phyloP scores from a whole-genome alignment of 2,113 vertebrate species.

The Brachypteracias leptosomus region DNA sequence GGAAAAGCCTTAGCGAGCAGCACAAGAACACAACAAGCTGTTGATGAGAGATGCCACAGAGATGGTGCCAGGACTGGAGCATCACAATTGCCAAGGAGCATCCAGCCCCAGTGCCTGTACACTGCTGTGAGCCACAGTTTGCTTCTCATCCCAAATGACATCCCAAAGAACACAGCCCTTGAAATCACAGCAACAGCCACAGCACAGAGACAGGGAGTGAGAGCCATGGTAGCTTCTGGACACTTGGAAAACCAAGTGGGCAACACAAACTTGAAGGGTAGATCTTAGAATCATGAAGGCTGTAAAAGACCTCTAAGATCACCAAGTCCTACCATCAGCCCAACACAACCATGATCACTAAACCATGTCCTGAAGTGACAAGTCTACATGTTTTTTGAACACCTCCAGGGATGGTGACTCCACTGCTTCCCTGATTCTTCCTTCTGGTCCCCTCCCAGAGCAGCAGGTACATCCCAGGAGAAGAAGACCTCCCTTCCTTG shows the following conservation, averaged over 20 bases:
- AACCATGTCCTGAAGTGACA: no score
- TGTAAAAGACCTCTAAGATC: no score
- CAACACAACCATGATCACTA: no score
- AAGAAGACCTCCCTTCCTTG: neutral
- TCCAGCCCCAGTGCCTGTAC: fast-evolving
- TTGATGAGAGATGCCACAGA: fast-evolving
- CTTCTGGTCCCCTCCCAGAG: neutral
- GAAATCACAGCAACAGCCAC: neutral
- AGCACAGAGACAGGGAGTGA: fast-evolving
- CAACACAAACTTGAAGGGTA: fast-evolving
- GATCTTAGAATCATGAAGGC: no score
- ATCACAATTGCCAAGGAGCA: fast-evolving
- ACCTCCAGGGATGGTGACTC: no score
- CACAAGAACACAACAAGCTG: fast-evolving
- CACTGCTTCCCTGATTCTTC: neutral
- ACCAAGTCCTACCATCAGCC: no score
- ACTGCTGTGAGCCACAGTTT: fast-evolving
- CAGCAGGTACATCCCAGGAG: neutral
- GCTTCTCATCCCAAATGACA: fast-evolving
- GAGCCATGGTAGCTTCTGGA: neutral
- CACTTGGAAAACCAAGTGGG: fast-evolving
- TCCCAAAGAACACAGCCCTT: neutral
- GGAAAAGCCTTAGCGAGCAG: fast-evolving
- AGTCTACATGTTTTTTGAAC: no score
- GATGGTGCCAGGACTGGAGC: neutral